phyloP scores from a whole-genome alignment of 1,140 invertebrate species.

The Pogonognathellus flavescens region DNA sequence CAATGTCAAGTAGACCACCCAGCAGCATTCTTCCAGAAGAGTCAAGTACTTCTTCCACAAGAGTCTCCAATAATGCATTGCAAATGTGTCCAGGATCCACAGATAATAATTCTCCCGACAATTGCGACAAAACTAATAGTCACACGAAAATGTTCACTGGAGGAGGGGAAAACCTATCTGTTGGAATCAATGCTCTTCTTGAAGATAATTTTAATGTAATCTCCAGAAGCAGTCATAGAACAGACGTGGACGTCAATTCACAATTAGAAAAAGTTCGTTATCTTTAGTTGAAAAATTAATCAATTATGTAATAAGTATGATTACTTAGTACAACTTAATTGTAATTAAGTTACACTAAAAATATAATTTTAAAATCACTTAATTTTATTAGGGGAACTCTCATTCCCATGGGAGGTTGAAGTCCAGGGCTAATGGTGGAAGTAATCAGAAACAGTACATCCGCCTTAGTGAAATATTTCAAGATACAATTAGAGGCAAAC shows the following conservation, averaged over 20 bases:
- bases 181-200: not conserved
- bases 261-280: not conserved
- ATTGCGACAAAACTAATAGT: not conserved
- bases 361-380: not conserved
- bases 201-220: not conserved
- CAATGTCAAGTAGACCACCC: no score
- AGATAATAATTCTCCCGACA: no score
- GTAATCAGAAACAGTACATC: not conserved
- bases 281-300: no score
- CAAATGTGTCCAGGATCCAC: no score
- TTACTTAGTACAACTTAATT: not conserved
- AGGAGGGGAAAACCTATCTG: not conserved
- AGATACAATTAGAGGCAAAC: not conserved
- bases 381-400: not conserved
- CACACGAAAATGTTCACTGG: not conserved
- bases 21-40: not conserved
- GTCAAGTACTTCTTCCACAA: no score
- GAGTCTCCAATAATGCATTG: no score
- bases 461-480: slow-evolving; percentile 5
- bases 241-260: not conserved
- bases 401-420: not conserved
- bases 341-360: not conserved
- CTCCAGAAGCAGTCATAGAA: not conserved
- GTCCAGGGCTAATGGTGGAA: not conserved
- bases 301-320: not conserved